These are phyloP conservation scores for Epinotia nisella DNA, from an alignment of 2,888 invertebrate species.

Conservation along the genomic window DNA sequence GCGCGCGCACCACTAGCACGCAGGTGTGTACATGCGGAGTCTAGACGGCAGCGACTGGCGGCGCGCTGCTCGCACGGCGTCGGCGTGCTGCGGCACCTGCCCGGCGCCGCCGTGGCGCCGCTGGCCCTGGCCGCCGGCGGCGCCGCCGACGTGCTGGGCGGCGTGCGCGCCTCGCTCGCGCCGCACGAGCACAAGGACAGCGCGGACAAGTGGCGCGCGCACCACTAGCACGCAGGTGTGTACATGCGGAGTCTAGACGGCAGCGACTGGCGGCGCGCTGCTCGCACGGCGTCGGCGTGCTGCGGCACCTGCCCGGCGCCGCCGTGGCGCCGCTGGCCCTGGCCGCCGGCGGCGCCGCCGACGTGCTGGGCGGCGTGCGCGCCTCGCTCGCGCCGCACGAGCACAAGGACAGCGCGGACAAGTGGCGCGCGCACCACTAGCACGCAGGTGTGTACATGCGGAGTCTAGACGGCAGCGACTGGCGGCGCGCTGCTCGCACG, in stretches of 20 bases:
- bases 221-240: background rate
- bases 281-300: background rate
- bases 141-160: slow-evolving; percentile 95
- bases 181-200: slow-evolving; percentile 76
- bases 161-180: slow-evolving; percentile 94
- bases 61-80: slow-evolving; percentile 70
- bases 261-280: slow-evolving; percentile 90
- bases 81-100: background rate
- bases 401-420: slow-evolving; percentile 69
- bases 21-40: background rate
- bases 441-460: background rate
- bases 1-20: slow-evolving; percentile 52
- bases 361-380: slow-evolving; percentile 95
- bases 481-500: slow-evolving; percentile 83
- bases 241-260: slow-evolving; percentile 79
- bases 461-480: slow-evolving; percentile 89
- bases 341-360: slow-evolving; percentile 95
- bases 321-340: slow-evolving; percentile 86
- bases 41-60: slow-evolving; percentile 93
- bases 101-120: background rate
- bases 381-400: slow-evolving; percentile 91
- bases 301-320: slow-evolving; percentile 1
- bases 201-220: slow-evolving; percentile 74
- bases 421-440: slow-evolving; percentile 62
- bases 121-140: slow-evolving; percentile 96